phyloP scores from a whole-genome alignment of 1,140 invertebrate genomes.

The Drosophila tsacasi region DNA sequence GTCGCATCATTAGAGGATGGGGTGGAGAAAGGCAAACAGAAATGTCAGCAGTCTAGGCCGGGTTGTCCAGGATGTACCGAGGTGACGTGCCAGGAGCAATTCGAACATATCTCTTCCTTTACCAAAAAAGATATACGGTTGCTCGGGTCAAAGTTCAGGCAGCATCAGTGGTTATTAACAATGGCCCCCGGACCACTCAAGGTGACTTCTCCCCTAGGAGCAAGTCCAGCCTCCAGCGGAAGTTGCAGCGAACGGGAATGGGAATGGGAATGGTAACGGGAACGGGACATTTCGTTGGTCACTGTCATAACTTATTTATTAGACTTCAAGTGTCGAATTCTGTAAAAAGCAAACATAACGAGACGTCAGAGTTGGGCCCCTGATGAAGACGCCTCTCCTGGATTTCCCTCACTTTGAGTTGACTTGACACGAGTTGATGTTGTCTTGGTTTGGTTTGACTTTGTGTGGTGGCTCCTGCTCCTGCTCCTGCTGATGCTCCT shows the following conservation, averaged over 20 bases:
- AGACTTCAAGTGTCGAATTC: constrained; percentile 72
- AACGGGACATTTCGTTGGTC: constrained; percentile 38
- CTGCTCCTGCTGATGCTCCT: neutral
- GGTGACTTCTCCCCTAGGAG: neutral
- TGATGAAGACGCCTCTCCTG: constrained; percentile 7
- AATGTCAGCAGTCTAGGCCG: constrained; percentile 16
- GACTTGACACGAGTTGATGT: neutral
- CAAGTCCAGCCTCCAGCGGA: neutral
- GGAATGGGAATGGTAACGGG: constrained; percentile 1
- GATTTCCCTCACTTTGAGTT: neutral
- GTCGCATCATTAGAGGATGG: constrained; percentile 48
- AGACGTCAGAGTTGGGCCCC: constrained; percentile 12
- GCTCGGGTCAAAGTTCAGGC: constrained; percentile 8
- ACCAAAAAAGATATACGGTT: constrained; percentile 4
- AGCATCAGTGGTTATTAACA: constrained; percentile 46
- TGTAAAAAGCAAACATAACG: constrained; percentile 54
- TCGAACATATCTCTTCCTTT: constrained; percentile 18
- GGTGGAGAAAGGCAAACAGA: constrained; percentile 3
- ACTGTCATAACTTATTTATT: constrained; percentile 73
- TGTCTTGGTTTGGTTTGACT: constrained; percentile 14
- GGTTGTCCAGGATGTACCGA: constrained; percentile 13
- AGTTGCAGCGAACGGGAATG: neutral
- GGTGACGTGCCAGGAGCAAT: constrained; percentile 5
- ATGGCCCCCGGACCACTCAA: constrained; percentile 10
- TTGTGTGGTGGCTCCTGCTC: neutral